Evolutionary conservation across 1,140 invertebrate genomes (phyloP).

Genomic region (Rhyzopertha dominica): DNA sequence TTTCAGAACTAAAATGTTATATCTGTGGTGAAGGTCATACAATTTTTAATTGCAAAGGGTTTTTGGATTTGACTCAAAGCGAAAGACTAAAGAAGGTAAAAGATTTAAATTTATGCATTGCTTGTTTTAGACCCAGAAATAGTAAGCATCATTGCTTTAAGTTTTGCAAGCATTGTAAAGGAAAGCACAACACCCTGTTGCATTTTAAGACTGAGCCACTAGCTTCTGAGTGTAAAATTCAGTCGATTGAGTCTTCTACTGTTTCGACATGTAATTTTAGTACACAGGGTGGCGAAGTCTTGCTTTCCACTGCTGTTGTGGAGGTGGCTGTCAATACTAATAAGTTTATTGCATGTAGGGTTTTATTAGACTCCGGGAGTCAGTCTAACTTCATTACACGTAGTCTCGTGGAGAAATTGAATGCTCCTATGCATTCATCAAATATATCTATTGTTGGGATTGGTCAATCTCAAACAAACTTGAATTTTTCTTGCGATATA

Average conservation of each 20-base stretch:
- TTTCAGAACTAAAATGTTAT: neutral
- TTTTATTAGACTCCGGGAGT: conserved; percentile 8
- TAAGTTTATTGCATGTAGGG: neutral
- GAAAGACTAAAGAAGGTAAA: conserved; percentile 8
- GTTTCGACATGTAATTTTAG: too few relatives aligned
- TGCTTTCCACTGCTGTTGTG: conserved; percentile 6
- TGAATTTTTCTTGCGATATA: neutral
- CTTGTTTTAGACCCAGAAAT: conserved; percentile 13
- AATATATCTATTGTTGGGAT: conserved; percentile 10
- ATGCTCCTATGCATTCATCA: neutral
- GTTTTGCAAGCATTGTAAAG: conserved; percentile 10
- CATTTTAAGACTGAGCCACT: conserved; percentile 7
- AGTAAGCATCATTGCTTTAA: neutral
- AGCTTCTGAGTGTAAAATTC: neutral
- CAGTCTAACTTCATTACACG: conserved; percentile 18
- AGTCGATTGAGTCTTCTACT: too few relatives aligned
- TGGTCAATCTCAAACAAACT: neutral
- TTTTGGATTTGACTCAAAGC: conserved; percentile 3
- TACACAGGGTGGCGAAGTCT: too few relatives aligned
- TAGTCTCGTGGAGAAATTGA: conserved; percentile 1
- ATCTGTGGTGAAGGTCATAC: conserved; percentile 16
- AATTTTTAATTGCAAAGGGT: conserved; percentile 12
- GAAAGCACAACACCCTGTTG: conserved; percentile 15
- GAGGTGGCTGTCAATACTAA: conserved; percentile 5
- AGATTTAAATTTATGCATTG: conserved; percentile 13